phyloP scores from a whole-genome alignment of 2,888 invertebrate species.

The Stenodema calcarata region DNA sequence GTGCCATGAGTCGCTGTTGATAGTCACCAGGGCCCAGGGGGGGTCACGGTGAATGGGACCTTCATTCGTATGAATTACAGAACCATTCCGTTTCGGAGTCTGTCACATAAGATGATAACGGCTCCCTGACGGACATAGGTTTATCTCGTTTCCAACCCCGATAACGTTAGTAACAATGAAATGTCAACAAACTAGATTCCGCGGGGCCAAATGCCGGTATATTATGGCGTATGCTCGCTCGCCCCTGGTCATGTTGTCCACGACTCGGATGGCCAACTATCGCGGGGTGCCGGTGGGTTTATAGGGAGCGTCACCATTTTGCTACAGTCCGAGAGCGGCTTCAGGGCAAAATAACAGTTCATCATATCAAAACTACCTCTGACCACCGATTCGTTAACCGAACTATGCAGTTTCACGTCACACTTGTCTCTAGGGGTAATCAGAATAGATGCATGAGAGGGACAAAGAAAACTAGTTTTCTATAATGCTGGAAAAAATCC shows the following conservation, averaged over 20 bases:
- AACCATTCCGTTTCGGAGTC: not conserved
- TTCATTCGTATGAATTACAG: slow-evolving; percentile 8
- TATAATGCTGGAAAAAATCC: too few relatives aligned
- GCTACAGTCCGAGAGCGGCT: not conserved
- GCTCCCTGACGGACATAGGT: slow-evolving; percentile 35
- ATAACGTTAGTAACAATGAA: slow-evolving; percentile 32
- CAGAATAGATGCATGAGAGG: too few relatives aligned
- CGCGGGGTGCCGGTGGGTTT: not conserved
- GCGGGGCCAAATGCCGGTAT: slow-evolving; percentile 4
- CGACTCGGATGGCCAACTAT: not conserved
- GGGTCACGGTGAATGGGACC: slow-evolving; percentile 4
- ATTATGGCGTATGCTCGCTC: not conserved
- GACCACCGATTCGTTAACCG: too few relatives aligned
- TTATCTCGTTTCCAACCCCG: not conserved
- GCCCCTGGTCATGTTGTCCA: not conserved
- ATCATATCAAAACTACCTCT: too few relatives aligned
- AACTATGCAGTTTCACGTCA: too few relatives aligned
- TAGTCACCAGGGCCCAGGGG: not conserved
- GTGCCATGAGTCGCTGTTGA: not conserved
- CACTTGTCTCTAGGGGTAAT: too few relatives aligned
- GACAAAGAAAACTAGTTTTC: too few relatives aligned
- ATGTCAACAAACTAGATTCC: slow-evolving; percentile 41
- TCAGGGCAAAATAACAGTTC: too few relatives aligned
- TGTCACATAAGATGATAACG: slow-evolving; percentile 1
- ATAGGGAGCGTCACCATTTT: not conserved